Evolutionary conservation across 1,140 invertebrate genomes (phyloP), one percentile per base, ranked within the genome.

Genomic region (Kradibia gibbosae): DNA sequence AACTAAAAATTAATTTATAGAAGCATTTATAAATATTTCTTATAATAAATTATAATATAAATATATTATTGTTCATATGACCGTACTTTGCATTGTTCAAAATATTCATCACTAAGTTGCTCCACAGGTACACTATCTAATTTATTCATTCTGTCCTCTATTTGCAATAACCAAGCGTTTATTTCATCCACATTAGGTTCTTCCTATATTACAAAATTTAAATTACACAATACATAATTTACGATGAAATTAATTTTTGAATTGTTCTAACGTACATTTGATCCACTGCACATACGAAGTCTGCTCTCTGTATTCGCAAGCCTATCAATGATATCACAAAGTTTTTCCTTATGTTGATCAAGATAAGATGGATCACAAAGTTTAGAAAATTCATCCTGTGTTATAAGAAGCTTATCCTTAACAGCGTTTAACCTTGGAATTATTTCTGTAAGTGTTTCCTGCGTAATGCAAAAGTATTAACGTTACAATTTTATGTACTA

Each of bases 281-380:
- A 86, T 72, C 85, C 84, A 80, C 85, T 88, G 70, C 87, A 89
- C 8, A 85, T 84, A 55, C 85, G 86, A 72, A 91, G 84, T 87
- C 90, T 88, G 53, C 86, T 90, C 83, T 91, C 90, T 0, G 89
- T 91, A 71, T 87, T 89, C 8, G 86, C 81, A 77, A 91, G 86
- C 84, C 86, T 88, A 31, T 81, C 83, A 45, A 88, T 86, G 67
- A 90, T 85, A 42, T 90, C 87, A 10, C 86, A 86, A 25, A 94
- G 92, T 83, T 92, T 92, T 53, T 94, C 94, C 34, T 93, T 93
- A 4, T 95, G 88, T 34, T 92, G 92, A 84, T 94, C 93, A 62
- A 95, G 88, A 85, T 94, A 93, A 53, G 92, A 92, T 31, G 93
- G 92, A 86, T 95, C 94, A 85, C 94, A 95, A 74, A 94, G 90